Evolutionary conservation across 1,140 invertebrate genomes (phyloP).

Genomic region (Stenopsyche tienmushanensis): DNA sequence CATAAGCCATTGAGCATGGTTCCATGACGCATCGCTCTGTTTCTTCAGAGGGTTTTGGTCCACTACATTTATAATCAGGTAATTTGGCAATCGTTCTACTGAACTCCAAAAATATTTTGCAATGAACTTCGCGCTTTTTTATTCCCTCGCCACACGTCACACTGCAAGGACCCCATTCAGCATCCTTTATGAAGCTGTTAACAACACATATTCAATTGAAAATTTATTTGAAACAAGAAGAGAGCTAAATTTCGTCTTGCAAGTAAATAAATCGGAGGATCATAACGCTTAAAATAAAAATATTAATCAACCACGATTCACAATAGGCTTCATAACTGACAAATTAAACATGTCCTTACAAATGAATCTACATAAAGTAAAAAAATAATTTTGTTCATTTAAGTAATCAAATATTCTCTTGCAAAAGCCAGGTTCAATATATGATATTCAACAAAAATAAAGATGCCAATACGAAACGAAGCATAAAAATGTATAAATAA

Average conservation of each 20-base stretch:
- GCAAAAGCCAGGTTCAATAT: too few relatives aligned
- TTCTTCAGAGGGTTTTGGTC: conserved; percentile 76
- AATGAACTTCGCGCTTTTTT: conserved; percentile 76
- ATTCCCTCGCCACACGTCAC: conserved; percentile 87
- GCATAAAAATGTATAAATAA: too few relatives aligned
- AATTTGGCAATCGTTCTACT: conserved; percentile 81
- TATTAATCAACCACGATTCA: too few relatives aligned
- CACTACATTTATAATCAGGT: conserved; percentile 85
- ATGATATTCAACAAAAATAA: too few relatives aligned
- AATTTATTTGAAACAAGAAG: not conserved
- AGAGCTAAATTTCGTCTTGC: not conserved
- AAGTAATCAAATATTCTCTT: too few relatives aligned
- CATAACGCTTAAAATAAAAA: too few relatives aligned
- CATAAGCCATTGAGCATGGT: conserved; percentile 69
- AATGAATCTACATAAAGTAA: too few relatives aligned
- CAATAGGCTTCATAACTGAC: too few relatives aligned
- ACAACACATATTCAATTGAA: not conserved
- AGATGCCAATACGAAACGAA: too few relatives aligned
- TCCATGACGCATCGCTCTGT: conserved; percentile 75
- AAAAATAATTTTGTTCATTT: too few relatives aligned
- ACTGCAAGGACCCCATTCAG: conserved; percentile 85
- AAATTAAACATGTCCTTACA: too few relatives aligned
- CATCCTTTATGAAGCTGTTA: conserved; percentile 60
- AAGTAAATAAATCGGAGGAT: too few relatives aligned
- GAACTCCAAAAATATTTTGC: conserved; percentile 92